Base-by-base conservation (phyloP, 2,797 vertebrate genomes). In the Hippopotamyrus pictus region DNA sequence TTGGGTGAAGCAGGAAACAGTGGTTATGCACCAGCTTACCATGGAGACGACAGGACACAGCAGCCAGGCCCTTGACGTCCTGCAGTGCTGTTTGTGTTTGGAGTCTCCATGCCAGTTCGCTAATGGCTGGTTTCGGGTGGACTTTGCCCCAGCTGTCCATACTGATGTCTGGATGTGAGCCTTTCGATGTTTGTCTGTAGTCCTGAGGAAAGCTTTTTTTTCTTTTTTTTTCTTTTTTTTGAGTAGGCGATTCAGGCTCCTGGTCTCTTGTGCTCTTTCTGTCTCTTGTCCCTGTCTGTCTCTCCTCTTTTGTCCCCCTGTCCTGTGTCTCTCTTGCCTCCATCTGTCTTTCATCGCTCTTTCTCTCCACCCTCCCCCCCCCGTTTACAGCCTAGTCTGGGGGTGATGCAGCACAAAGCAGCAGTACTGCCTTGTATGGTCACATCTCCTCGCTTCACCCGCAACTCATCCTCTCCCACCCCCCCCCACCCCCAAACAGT, bases 401-500 rank as follows among this genome's bases (percentile, higher is more conserved):
- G 33, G 33, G 48, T 48, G 69, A 88, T 91, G 88, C 88, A 51
- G 82, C 79, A 89, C n/a, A 9, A 89, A 83, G 22, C 50, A 79
- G 12, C 48, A 53, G 4, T 54, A 54, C 59, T 86, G 65, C 44
- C 90, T 88, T 83, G 62, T 92, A 7, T 0, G 62, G 90, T 59
- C 87, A 90, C 48, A 91, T n/a, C 0, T 62, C 41, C 9, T 25
- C 76, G 59, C 91, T 59, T 8, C 7, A 2, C 19, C 25, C 69
- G 3, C 73, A 37, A 54, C 53, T 17, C 53, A 19, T 57, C 3
- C n/a, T n/a, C n/a, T n/a, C n/a, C n/a, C n/a, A n/a, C n/a, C 48
- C 41, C 19, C 14, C 46, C 8, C 65, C 92, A 92, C 92, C 91
- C 91, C 93, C 19, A 93, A 94, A 92, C 92, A 89, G 93, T 92